Evolutionary conservation across 2,113 vertebrate genomes (phyloP), one percentile per base, ranked within the genome.

Genomic region (Trematocara variabile): DNA sequence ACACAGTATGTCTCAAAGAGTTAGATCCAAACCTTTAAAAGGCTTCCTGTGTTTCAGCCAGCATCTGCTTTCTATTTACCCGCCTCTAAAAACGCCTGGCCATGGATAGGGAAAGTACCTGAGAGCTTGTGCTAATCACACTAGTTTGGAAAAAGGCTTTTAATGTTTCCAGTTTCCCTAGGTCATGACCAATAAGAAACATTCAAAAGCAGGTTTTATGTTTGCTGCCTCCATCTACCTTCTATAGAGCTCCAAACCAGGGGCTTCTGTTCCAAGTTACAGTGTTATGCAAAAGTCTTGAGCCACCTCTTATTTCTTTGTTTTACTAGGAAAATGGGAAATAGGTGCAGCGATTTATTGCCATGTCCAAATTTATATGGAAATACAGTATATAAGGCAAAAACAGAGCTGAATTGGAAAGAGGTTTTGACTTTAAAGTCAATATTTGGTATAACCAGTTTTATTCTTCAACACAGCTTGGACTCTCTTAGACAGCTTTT

Each of bases 31-130:
- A 90, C 77, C 52, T 89, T 89, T 84, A 60, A 91, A 94, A 92
- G 16, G 58, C 60, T 90, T 91, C 87, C 91, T 90, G 89, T 88
- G 85, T 46, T 68, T 86, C 44, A 85, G 79, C 9, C 54, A n/a
- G 86, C 95, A 96, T 95, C 94, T 96, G 95, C 87, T 95, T 95
- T 94, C 83, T 92, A 95, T 96, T 92, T 37, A 92, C 46, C 82
- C 20, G 14, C 68, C 89, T 86, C 22, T 84, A 25, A 91, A 91
- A 92, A 79, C 0, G 6, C 20, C 54, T 12, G 7, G 68, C 80
- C 25, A 3, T 10, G 54, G 39, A 81, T 63, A 80, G 85, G 77
- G 56, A 88, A 88, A 89, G 88, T 84, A 90, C 87, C 88, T 81
- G 87, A 88, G 73, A 80, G 56, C 44, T 8, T 68, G 79, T 65